Evolutionary conservation across 2,113 vertebrate genomes (phyloP).

Genomic region (Sebastes schlegelii): DNA sequence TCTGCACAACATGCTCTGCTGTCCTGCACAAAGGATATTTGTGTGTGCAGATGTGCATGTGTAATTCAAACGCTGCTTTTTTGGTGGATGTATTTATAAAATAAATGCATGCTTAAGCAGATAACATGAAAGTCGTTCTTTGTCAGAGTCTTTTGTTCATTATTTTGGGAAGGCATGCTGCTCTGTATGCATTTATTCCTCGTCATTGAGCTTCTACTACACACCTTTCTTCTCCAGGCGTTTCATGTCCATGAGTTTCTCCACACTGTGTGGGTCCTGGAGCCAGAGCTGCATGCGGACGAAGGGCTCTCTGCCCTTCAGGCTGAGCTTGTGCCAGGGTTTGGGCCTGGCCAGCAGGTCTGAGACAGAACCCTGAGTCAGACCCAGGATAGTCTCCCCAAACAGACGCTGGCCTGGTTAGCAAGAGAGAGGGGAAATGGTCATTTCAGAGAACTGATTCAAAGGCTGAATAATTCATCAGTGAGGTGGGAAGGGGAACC

Average conservation of each 20-base stretch:
- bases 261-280: constrained; percentile 95
- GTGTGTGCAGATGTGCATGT: constrained; percentile 70
- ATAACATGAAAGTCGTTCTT: constrained; percentile 22
- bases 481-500: not conserved
- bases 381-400: constrained; percentile 96
- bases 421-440: not conserved
- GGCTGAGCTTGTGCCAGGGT: constrained; percentile 98
- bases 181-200: not conserved
- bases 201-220: constrained; percentile 2
- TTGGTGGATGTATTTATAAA: constrained; percentile 42
- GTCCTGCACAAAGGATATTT: constrained; percentile 76
- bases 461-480: constrained; percentile 39
- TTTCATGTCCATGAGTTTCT: constrained; percentile 98
- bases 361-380: constrained; percentile 98
- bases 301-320: constrained; percentile 88
- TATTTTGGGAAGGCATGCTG: constrained; percentile 10
- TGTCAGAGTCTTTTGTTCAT: constrained; percentile 24
- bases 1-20: constrained; percentile 82
- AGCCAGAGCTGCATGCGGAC: constrained; percentile 90
- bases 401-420: constrained; percentile 95
- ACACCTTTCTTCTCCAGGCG: constrained; percentile 97
- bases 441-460: constrained; percentile 38
- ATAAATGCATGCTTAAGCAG: constrained; percentile 32
- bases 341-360: constrained; percentile 97
- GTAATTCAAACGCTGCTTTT: constrained; percentile 56